phyloP scores from a whole-genome alignment of 2,797 vertebrate species.

The Gymnocypris eckloni region DNA sequence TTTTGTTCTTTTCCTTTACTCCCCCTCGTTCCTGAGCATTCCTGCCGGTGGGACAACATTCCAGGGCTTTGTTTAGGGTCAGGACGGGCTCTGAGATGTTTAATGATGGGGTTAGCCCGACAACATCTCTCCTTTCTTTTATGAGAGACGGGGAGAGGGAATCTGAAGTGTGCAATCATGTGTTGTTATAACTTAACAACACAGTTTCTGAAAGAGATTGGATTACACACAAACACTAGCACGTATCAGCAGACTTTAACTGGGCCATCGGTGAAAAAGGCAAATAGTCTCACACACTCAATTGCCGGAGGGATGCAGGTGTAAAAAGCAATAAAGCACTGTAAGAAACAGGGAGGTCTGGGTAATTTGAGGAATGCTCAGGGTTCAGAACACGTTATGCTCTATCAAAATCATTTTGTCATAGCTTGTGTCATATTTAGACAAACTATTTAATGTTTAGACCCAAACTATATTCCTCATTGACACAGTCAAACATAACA shows the following conservation, averaged over 20 bases:
- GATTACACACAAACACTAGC: conserved; percentile 12
- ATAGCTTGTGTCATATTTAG: background rate
- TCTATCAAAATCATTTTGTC: background rate
- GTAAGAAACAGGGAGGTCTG: conserved; percentile 37
- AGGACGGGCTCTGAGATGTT: conserved; percentile 58
- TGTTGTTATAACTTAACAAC: conserved; percentile 54
- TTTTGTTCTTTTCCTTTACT: conserved; percentile 55
- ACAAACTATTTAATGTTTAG: background rate
- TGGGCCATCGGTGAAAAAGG: conserved; percentile 26
- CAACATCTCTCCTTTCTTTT: conserved; percentile 47
- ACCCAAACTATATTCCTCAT: background rate
- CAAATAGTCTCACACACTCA: conserved; percentile 54
- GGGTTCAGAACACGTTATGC: background rate
- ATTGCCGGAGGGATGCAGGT: conserved; percentile 48
- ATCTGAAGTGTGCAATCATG: conserved; percentile 46
- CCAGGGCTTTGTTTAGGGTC: conserved; percentile 63
- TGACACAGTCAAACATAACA: background rate
- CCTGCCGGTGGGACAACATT: conserved; percentile 59
- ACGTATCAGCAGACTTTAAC: conserved; percentile 30
- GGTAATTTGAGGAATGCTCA: background rate
- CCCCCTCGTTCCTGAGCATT: conserved; percentile 66
- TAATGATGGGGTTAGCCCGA: conserved; percentile 56
- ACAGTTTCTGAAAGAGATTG: conserved; percentile 14
- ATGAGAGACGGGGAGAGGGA: conserved; percentile 48
- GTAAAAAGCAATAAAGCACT: conserved; percentile 52